These are phyloP conservation scores for Tortrix viridana DNA, from an alignment of 2,888 invertebrate species.

Conservation along the genomic window DNA sequence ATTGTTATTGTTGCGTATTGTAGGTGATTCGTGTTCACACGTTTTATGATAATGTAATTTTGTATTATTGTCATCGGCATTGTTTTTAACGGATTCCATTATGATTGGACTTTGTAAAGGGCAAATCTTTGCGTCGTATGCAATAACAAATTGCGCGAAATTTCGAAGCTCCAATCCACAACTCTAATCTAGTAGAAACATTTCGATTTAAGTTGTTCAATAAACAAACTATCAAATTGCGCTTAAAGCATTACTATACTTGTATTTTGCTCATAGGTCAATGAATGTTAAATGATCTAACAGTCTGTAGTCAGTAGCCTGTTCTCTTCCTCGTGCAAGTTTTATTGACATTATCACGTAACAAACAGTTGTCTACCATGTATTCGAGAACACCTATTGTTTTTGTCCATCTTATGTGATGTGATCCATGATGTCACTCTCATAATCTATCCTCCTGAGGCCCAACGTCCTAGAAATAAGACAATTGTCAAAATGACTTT, in stretches of 20 bases:
- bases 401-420: not conserved
- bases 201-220: no score
- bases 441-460: no score
- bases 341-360: slow-evolving; percentile 44
- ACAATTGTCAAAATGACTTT: no score
- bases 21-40: slow-evolving; percentile 30
- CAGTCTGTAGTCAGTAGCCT: slow-evolving; percentile 3
- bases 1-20: slow-evolving; percentile 38
- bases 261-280: slow-evolving; percentile 11
- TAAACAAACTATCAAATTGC: not conserved
- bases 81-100: slow-evolving; percentile 33
- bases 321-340: slow-evolving; percentile 16
- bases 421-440: no score
- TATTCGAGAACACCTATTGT: slow-evolving; percentile 48
- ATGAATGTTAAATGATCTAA: slow-evolving; percentile 15
- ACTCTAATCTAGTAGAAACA: no score
- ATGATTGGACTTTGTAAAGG: slow-evolving; percentile 23
- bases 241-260: slow-evolving; percentile 1
- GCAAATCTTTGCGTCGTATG: not conserved
- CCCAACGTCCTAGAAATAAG: no score
- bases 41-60: slow-evolving; percentile 37
- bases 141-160: no score
- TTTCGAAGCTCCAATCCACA: no score
- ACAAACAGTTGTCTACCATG: slow-evolving; percentile 43
- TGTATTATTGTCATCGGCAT: slow-evolving; percentile 31